Base-by-base conservation (phyloP, 1,140 invertebrate genomes). In the Lepidurus arcticus region DNA sequence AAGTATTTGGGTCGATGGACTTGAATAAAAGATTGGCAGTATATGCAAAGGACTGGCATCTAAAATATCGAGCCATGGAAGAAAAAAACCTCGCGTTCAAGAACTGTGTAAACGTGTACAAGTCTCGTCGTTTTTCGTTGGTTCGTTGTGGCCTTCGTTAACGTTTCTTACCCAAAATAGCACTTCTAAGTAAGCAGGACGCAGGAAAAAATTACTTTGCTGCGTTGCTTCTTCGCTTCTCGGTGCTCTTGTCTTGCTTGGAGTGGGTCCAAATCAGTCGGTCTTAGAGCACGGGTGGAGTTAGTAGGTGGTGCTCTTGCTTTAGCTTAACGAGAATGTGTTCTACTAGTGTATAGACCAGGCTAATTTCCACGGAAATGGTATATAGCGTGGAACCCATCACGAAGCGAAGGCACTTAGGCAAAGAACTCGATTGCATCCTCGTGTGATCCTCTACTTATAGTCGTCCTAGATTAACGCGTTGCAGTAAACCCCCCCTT, bases 241-340 rank as follows among this genome's bases (percentile, higher is more conserved):
- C 53, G 16, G 21, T 65, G 53, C 53, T 65, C 53, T 65, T 65
- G 13, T 65, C 53, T 34, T 21, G 53, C 53, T 65, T 65, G 53
- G 53, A 65, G 53, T 65, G 53, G 16, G 53, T 65, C 53, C 53
- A 65, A 65, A 65, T 65, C 53, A 65, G 53, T 65, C 53, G 16
- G 53, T 13, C 53, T 65, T 65, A n/a, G 53, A 65, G 53, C 53
- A 65, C 53, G 53, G n/a, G 53, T 16, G 53, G 53, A 13, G 53
- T 65, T 65, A 65, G 53, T 34, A 4, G 34, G 34, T 2, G 34
- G 53, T 65, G 53, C 7, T 65, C 53, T 13, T 7, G 16, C 53
- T 65, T 13, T 65, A 65, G 53, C 6, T 65, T n/a, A 65, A 7
- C 53, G 21, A 65, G 53, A 13, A 7, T 65, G 45, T 47, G 53